These are phyloP conservation scores for Laothoe populi DNA, from an alignment of 2,888 invertebrate genomes.

Conservation along the genomic window DNA sequence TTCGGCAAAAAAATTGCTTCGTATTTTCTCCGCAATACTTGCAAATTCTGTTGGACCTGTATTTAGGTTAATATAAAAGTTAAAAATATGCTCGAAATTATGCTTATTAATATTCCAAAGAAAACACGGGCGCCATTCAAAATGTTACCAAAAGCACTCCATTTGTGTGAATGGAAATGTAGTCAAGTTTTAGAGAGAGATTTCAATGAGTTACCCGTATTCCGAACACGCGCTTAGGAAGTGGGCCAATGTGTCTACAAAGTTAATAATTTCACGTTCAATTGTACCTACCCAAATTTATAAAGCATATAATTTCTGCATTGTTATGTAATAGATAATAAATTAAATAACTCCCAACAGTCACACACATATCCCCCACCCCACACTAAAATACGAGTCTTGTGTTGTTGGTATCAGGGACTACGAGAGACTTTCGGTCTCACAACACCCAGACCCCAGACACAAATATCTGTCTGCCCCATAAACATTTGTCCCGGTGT, in stretches of 20 bases:
- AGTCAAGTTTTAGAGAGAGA: conserved; percentile 19
- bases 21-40: background rate
- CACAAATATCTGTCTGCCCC: too few relatives aligned
- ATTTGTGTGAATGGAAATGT: conserved; percentile 21
- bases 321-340: too few relatives aligned
- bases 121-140: conserved; percentile 17
- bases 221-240: conserved; percentile 33
- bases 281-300: conserved; percentile 20
- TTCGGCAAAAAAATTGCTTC: too few relatives aligned
- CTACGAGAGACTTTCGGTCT: too few relatives aligned
- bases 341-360: too few relatives aligned
- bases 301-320: background rate
- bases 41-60: background rate
- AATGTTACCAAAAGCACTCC: conserved; percentile 27
- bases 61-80: background rate
- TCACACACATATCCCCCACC: too few relatives aligned
- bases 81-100: background rate
- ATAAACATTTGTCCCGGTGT: too few relatives aligned
- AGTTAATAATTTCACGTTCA: conserved; percentile 25
- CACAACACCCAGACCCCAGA: too few relatives aligned
- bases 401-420: too few relatives aligned
- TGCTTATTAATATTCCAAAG: conserved; percentile 1
- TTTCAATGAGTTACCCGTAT: conserved; percentile 29
- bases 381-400: too few relatives aligned
- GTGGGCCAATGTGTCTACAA: conserved; percentile 26